Evolutionary conservation across 2,113 vertebrate species (phyloP).

Genomic region (Numenius arquata): DNA sequence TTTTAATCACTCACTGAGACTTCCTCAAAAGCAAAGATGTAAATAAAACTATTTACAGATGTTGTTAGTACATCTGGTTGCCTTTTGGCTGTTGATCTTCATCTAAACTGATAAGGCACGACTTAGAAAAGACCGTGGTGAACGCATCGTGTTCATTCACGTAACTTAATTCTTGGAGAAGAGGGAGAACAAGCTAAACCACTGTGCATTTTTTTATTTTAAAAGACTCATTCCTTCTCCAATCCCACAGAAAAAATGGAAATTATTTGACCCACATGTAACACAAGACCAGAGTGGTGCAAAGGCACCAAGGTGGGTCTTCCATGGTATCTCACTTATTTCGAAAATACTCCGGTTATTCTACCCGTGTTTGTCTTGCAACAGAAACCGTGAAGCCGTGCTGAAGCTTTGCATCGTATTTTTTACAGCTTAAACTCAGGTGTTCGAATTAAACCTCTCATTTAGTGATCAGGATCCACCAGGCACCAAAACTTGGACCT

Average conservation of each 20-base stretch:
- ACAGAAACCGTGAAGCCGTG: neutral
- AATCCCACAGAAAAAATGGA: neutral
- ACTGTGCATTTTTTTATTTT: neutral
- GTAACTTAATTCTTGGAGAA: neutral
- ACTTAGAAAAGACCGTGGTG: neutral
- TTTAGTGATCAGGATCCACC: neutral
- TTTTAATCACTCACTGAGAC: neutral
- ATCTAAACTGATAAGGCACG: fast-evolving
- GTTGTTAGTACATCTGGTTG: neutral
- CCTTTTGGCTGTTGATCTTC: neutral
- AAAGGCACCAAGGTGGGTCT: neutral
- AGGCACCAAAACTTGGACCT: neutral
- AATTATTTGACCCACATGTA: neutral
- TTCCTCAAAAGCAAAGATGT: neutral
- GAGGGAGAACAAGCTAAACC: neutral
- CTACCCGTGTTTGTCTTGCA: neutral
- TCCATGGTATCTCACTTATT: neutral
- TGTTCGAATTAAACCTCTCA: neutral
- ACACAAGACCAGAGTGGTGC: fast-evolving
- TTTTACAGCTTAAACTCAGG: neutral
- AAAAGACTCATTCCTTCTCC: neutral
- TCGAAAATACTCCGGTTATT: neutral
- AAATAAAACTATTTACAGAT: neutral
- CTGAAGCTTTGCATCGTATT: neutral
- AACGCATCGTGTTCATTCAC: fast-evolving